Base-by-base conservation (phyloP, 2,113 vertebrate genomes). In the Micromys minutus region DNA sequence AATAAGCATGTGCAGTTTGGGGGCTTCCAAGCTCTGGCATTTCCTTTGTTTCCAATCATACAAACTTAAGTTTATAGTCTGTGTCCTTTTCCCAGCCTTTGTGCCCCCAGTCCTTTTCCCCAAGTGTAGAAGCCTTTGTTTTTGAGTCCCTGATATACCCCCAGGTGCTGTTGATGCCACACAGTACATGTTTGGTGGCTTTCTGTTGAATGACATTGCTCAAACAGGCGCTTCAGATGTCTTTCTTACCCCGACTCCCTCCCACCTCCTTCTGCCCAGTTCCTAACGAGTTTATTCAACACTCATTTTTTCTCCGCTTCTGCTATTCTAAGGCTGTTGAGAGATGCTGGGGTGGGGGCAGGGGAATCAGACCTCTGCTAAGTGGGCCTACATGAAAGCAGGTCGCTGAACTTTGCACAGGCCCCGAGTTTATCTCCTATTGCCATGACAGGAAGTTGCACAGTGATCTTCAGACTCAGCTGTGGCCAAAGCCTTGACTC, bases 231-330 rank as follows among this genome's bases (percentile, higher is more conserved):
- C 5, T 42, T 61, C 31, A 61, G 77, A 71, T n/a, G n/a, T 52
- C 50, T 69, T 59, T 31, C 55, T 19, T 63, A 45, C 59, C 24
- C 83, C n/a, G 16, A 21, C n/a, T 57, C 59, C 72, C 31, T 91
- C 65, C n/a, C 91, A 80, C 65, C 61, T 89, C 50, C 9, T 65
- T 61, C 71, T 24, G 24, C 74, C 88, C 15, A 31, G 67, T 85
- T 89, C 42, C 50, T 47, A 67, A 87, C 36, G 36, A 75, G 83
- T 96, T 72, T 39, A 90, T 57, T 36, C n/a, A 17, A 59, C 55
- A 83, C 4, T 67, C 76, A 22, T 83, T 87, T 87, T 57, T 85
- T 76, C 91, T 90, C 80, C 9, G 76, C 22, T 90, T 93, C 86
- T 87, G 45, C 31, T 76, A 42, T 59, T 95, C 93, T 34, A 59